Base-by-base conservation (phyloP, 2,888 invertebrate species). In the Agrochola lota region DNA sequence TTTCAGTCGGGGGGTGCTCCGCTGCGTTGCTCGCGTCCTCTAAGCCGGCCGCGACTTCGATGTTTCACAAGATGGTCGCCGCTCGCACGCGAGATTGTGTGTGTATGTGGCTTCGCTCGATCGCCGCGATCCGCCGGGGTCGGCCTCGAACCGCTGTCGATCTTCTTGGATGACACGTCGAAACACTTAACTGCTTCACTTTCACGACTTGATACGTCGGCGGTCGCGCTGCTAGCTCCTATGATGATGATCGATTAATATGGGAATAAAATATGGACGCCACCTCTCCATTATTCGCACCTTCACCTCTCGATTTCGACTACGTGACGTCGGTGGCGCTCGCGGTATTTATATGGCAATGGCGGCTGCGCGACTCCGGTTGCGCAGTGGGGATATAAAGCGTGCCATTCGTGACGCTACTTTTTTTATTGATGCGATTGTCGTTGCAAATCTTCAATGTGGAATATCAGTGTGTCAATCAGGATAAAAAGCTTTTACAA, bases 281-380 rank as follows among this genome's bases (percentile, higher is more conserved):
- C 95, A 95, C 96, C 94, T 96, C 94, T 95, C 96, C 96, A 96
- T 96, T 94, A 95, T 96, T 95, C 92, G 91, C 95, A 94, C 94
- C 94, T 95, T 95, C 95, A 93, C 96, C 95, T 95, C 94, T 95
- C 96, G 95, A 96, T 94, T 95, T 95, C 95, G 93, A 96, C 96
- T 96, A 95, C 95, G 95, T 95, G 93, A 95, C 95, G 94, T 92
- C 91, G 94, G 90, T 85, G 92, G 94, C 94, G 94, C 93, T 91
- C 92, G 87, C 71, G 66, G 92, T 90, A 92, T 96, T 93, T 96
- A 96, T 95, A 94, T 83, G 80, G 86, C 84, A 88, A 94, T 95
- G 94, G 95, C 95, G 94, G 94, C 95, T 94, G 96, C 95, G 95
- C 94, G 91, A 80, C 83, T 85, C 30, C 66, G 73, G 78, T 43